Evolutionary conservation across 1,140 invertebrate species (phyloP).

Genomic region (Macrobrachium rosenbergii): DNA sequence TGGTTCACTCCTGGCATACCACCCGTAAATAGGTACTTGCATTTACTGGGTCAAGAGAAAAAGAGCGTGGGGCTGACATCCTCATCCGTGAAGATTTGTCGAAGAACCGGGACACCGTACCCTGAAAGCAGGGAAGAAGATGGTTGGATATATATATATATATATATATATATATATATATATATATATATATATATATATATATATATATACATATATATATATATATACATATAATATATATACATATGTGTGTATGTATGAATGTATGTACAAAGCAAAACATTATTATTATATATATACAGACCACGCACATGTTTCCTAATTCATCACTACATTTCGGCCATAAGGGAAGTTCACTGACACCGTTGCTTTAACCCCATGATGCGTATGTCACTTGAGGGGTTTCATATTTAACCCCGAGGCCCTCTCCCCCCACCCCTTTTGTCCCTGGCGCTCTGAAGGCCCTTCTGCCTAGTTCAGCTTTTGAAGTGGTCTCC

Average conservation of each 20-base stretch:
- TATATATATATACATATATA: constrained; percentile 43
- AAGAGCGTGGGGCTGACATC: too few species aligned
- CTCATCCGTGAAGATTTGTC: too few species aligned
- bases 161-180: neutral
- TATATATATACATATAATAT: constrained; percentile 27
- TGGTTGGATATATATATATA: neutral
- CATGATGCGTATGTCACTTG: neutral
- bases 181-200: constrained; percentile 36
- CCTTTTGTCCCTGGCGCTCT: neutral
- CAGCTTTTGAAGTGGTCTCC: too few species aligned
- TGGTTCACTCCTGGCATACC: too few species aligned
- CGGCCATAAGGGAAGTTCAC: neutral
- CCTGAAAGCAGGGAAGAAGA: neutral
- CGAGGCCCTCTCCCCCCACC: neutral
- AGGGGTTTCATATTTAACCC: neutral
- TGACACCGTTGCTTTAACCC: neutral
- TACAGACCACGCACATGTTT: neutral
- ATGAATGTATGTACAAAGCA: neutral
- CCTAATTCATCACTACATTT: neutral
- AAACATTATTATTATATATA: neutral
- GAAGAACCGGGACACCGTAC: too few species aligned
- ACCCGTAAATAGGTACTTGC: too few species aligned
- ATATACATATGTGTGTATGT: constrained; percentile 17
- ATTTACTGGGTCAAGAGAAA: too few species aligned
- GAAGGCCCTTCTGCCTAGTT: too few species aligned